A percentile compares a stretch with the other conserved stretches of the same genome.
Evolutionary conservation across 2,888 invertebrate species (phyloP).

Genomic region (Yponomeuta cagnagella): DNA sequence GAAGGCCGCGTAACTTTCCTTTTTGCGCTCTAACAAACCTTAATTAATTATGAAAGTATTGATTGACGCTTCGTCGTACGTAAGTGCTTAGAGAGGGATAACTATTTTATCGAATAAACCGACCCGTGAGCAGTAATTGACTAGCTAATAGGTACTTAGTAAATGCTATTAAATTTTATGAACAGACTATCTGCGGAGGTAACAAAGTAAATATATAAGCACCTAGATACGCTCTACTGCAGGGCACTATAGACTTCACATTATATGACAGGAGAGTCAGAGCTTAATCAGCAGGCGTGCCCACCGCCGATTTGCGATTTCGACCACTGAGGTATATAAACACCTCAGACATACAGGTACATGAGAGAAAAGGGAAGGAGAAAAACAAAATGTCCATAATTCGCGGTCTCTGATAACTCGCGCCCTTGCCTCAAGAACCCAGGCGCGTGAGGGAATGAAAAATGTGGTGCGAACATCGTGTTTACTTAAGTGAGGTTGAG

Average conservation of each 20-base stretch:
- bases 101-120: neutral
- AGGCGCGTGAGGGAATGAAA: slow-evolving; percentile 44
- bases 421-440: neutral
- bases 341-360: no score
- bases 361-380: no score
- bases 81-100: neutral
- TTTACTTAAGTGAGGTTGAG: slow-evolving; percentile 56
- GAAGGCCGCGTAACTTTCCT: slow-evolving; percentile 2
- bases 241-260: no score
- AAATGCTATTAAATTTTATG: neutral
- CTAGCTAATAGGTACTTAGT: neutral
- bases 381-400: neutral
- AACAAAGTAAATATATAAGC: neutral
- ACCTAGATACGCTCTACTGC: no score
- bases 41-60: slow-evolving; percentile 8
- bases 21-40: neutral
- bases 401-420: neutral
- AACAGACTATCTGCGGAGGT: neutral
- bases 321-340: no score
- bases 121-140: neutral
- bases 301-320: no score
- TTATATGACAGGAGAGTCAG: no score
- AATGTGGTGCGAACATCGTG: slow-evolving; percentile 59
- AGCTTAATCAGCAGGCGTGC: no score
- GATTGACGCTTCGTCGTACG: neutral